phyloP scores from a whole-genome alignment of 1,140 invertebrate species.

The Physella acuta region DNA sequence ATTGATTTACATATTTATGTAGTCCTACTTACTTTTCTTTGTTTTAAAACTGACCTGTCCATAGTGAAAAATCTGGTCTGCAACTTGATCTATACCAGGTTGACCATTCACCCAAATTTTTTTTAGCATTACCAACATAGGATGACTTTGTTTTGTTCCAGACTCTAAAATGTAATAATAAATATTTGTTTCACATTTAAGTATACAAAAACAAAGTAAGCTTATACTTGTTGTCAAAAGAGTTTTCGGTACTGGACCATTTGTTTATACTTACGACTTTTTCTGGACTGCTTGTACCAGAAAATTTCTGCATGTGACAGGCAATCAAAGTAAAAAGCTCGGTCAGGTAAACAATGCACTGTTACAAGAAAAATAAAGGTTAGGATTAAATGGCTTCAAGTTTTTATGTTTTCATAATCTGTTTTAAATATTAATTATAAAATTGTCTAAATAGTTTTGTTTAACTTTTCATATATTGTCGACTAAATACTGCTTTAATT shows the following conservation, averaged over 20 bases:
- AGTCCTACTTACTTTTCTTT: too few species aligned
- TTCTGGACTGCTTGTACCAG: slow-evolving; percentile 27
- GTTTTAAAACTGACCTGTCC: slow-evolving; percentile 45
- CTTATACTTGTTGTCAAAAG: neutral
- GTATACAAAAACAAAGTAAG: neutral
- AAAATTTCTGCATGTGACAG: slow-evolving; percentile 43
- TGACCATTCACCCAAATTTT: slow-evolving; percentile 50
- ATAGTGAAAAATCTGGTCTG: slow-evolving; percentile 49
- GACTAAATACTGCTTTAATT: neutral
- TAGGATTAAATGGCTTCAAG: too few species aligned
- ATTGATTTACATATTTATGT: too few species aligned
- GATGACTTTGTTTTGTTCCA: too few species aligned
- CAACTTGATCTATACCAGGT: slow-evolving; percentile 39
- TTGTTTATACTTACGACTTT: slow-evolving; percentile 27
- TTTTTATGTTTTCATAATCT: too few species aligned
- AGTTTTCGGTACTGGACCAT: neutral
- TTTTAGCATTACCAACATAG: slow-evolving; percentile 49
- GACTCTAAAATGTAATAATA: too few species aligned
- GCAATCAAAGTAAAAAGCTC: slow-evolving; percentile 46
- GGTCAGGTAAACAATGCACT: slow-evolving; percentile 42
- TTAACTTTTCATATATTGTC: too few species aligned
- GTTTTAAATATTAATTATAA: too few species aligned
- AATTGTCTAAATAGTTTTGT: too few species aligned
- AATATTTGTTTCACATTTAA: neutral
- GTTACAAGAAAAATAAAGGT: slow-evolving; percentile 12